A percentile compares a stretch with the other conserved stretches of the same genome.
These are phyloP conservation scores for Diabrotica virgifera DNA, from an alignment of 1,140 invertebrate genomes.

Conservation along the genomic window DNA sequence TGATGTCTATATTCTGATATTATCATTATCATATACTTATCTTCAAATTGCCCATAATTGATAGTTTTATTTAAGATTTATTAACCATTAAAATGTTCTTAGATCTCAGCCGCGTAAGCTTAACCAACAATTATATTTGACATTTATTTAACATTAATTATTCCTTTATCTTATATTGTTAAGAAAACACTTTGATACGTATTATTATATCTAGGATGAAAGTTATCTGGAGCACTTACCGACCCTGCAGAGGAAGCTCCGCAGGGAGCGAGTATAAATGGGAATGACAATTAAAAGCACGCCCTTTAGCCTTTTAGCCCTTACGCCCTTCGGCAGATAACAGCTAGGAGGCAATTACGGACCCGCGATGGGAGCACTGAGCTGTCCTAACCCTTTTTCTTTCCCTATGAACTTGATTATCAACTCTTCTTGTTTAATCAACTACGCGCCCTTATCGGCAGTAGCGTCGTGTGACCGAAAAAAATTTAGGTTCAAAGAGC, in stretches of 20 bases:
- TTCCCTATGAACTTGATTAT: slow-evolving; percentile 24
- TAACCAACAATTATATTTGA: too few relatives aligned
- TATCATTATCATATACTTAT: too few relatives aligned
- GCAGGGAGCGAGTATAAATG: slow-evolving; percentile 20
- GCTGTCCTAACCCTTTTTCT: slow-evolving; percentile 21
- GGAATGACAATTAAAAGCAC: slow-evolving; percentile 24
- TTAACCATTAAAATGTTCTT: too few relatives aligned
- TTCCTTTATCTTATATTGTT: too few relatives aligned
- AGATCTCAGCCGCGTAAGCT: too few relatives aligned
- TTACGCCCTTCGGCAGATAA: slow-evolving; percentile 20
- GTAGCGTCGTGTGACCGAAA: slow-evolving; percentile 8
- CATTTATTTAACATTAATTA: too few relatives aligned
- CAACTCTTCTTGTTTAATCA: slow-evolving; percentile 18
- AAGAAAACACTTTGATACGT: too few relatives aligned
- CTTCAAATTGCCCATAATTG: too few relatives aligned
- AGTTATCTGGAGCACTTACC: background rate
- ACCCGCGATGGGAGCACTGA: slow-evolving; percentile 8
- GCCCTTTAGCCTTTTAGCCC: slow-evolving; percentile 11
- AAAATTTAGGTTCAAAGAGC: too few relatives aligned
- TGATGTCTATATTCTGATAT: too few relatives aligned
- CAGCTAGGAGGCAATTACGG: slow-evolving; percentile 25
- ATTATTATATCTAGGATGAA: too few relatives aligned
- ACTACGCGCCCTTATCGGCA: background rate
- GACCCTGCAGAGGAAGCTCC: background rate
- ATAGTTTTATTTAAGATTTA: too few relatives aligned